These are phyloP conservation scores for Acestrorhynchus altus DNA, from an alignment of 2,797 vertebrate genomes.

Conservation along the genomic window DNA sequence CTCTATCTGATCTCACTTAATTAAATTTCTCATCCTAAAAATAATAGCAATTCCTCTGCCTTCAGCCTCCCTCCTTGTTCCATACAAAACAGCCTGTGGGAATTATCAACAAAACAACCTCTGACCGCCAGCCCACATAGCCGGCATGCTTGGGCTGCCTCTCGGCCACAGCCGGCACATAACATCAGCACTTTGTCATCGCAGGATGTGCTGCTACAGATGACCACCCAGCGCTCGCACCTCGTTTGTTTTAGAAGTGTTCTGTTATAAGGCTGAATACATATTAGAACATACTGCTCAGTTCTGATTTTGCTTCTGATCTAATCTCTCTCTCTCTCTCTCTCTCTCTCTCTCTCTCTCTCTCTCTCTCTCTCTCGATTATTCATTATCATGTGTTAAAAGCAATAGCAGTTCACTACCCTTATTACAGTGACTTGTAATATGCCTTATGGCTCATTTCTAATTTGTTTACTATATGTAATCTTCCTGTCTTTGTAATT, in stretches of 20 bases:
- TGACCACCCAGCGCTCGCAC: not conserved
- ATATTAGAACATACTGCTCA: not conserved
- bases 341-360: too few species aligned
- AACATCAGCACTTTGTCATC: conserved; percentile 44
- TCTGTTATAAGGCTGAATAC: not conserved
- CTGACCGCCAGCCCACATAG: conserved; percentile 44
- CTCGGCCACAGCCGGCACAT: conserved; percentile 19
- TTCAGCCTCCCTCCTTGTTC: conserved; percentile 17
- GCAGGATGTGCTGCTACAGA: conserved; percentile 6
- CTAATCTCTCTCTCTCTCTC: not conserved
- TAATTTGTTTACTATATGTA: too few species aligned
- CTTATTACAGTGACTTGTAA: too few species aligned
- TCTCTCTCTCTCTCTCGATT: too few species aligned
- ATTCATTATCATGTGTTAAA: too few species aligned
- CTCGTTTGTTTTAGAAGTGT: conserved; percentile 4
- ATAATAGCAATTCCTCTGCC: conserved; percentile 47
- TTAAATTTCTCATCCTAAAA: conserved; percentile 51
- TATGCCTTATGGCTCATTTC: too few species aligned
- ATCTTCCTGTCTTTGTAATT: too few species aligned
- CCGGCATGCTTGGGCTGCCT: conserved; percentile 25
- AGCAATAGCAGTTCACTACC: too few species aligned
- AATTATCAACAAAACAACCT: conserved; percentile 45
- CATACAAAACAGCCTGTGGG: conserved; percentile 9
- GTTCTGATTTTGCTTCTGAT: not conserved
- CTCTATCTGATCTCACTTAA: conserved; percentile 54